A percentile compares a stretch with the other conserved stretches of the same genome.
Conservation (phyloP, 2,113 vertebrate genomes). For the Tretioscincus oriximinensis region DNA sequence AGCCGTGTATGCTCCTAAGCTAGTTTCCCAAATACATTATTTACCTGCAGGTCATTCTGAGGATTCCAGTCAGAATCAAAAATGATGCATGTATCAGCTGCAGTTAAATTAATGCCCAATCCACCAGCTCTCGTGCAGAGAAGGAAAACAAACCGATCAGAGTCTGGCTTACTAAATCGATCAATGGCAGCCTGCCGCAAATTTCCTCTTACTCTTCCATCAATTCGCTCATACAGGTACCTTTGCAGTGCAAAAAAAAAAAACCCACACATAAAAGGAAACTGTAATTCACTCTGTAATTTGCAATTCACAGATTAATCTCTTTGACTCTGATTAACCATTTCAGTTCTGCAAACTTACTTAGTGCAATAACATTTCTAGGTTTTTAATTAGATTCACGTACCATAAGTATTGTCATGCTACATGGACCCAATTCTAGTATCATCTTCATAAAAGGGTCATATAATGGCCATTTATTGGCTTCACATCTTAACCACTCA, state of each 20-base stretch:
- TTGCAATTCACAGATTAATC: too few relatives aligned
- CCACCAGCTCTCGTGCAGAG: constrained; percentile 96
- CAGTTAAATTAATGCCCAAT: constrained; percentile 95
- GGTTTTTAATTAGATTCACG: too few relatives aligned
- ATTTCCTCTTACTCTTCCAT: constrained; percentile 94
- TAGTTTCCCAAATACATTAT: constrained; percentile 10
- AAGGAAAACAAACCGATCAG: constrained; percentile 96
- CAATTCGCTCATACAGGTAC: constrained; percentile 95
- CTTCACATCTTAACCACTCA: too few relatives aligned
- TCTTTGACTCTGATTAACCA: too few relatives aligned
- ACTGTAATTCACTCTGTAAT: not conserved
- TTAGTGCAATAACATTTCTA: too few relatives aligned
- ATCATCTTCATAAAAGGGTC: too few relatives aligned
- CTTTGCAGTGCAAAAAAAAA: constrained; percentile 65
- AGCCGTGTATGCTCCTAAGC: not conserved
- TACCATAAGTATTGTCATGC: too few relatives aligned
- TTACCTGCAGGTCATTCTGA: constrained; percentile 97
- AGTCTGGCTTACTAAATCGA: constrained; percentile 97
- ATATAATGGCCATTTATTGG: too few relatives aligned
- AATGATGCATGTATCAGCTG: constrained; percentile 97
- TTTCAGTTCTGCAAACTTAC: too few relatives aligned
- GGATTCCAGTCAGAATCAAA: constrained; percentile 99
- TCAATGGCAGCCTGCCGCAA: constrained; percentile 95
- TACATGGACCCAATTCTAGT: too few relatives aligned
- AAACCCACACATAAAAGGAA: rapidly evolving